Evolutionary conservation across 2,797 vertebrate genomes (phyloP).

Genomic region (Pseudotriccus pelzelni): DNA sequence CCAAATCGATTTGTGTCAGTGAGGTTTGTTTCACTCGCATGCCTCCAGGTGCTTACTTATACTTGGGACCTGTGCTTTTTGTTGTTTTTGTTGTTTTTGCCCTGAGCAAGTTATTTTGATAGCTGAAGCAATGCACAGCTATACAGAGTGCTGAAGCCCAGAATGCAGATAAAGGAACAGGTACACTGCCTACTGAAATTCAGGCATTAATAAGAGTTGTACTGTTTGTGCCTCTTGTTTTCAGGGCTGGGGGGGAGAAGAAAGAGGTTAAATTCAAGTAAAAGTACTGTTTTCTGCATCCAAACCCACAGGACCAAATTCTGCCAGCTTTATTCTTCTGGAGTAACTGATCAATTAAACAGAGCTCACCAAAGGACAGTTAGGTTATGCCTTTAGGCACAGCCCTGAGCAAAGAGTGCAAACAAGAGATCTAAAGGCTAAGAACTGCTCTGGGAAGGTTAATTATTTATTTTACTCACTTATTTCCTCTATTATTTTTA

Average conservation of each 20-base stretch:
- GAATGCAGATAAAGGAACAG: background rate
- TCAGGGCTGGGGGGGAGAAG: background rate
- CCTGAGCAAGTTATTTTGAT: background rate
- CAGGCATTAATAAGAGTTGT: background rate
- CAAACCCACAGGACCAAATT: background rate
- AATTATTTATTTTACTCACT: background rate
- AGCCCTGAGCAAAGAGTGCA: background rate
- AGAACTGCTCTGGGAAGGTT: background rate
- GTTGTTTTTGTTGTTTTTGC: background rate
- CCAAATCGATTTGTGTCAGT: constrained; percentile 40
- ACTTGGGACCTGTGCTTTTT: background rate
- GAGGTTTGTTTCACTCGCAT: background rate
- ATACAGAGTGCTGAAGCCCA: background rate
- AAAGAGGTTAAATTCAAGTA: background rate
- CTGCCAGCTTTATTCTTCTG: background rate
- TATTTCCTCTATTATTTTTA: background rate
- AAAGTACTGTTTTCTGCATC: background rate
- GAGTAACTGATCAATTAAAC: background rate
- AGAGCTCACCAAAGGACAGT: background rate
- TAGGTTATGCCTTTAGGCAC: background rate
- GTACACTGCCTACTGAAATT: background rate
- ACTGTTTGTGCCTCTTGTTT: background rate
- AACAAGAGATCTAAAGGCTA: background rate
- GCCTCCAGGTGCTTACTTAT: constrained; percentile 10
- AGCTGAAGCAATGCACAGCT: background rate